Percentiles rank a stretch among this genome's conserved stretches.
phyloP scores from a whole-genome alignment of 1,140 invertebrate genomes.

The Ceratina calcarata region DNA sequence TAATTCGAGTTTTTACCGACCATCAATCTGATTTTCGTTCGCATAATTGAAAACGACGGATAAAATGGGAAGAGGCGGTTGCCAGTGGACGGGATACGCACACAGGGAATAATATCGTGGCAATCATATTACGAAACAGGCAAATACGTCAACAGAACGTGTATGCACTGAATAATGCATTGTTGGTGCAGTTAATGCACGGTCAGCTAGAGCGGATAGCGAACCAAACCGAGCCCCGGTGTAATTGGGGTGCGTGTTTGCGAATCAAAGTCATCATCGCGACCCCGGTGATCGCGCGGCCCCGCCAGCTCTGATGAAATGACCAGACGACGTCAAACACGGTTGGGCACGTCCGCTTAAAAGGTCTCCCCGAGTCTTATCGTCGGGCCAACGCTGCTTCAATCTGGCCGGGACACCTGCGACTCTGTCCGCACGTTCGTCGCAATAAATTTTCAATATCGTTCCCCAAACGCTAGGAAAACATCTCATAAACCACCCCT shows the following conservation, averaged over 20 bases:
- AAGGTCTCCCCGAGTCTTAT: constrained; percentile 55
- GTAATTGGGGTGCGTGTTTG: constrained; percentile 80
- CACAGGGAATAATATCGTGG: constrained; percentile 75
- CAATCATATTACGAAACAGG: constrained; percentile 78
- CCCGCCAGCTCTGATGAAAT: constrained; percentile 61
- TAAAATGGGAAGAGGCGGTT: too few species aligned
- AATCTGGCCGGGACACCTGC: neutral
- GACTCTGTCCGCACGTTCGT: neutral
- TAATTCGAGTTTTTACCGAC: too few species aligned
- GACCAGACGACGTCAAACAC: constrained; percentile 63
- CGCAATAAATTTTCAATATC: constrained; percentile 38
- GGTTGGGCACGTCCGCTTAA: constrained; percentile 35
- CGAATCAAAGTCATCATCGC: constrained; percentile 80
- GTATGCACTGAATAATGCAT: constrained; percentile 80
- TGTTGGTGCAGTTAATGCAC: constrained; percentile 81
- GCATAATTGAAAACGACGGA: too few species aligned
- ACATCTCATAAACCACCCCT: constrained; percentile 48
- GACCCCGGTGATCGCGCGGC: constrained; percentile 68
- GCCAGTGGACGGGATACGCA: neutral
- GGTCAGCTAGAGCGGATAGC: constrained; percentile 74
- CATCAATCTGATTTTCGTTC: too few species aligned
- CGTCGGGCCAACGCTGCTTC: neutral
- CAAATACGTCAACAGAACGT: constrained; percentile 76
- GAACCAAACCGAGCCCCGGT: constrained; percentile 55
- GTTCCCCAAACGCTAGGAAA: constrained; percentile 1